A percentile compares a stretch with the other conserved stretches of the same genome.
phyloP scores from a whole-genome alignment of 1,140 invertebrate species.

The Hydropsyche tenuis region DNA sequence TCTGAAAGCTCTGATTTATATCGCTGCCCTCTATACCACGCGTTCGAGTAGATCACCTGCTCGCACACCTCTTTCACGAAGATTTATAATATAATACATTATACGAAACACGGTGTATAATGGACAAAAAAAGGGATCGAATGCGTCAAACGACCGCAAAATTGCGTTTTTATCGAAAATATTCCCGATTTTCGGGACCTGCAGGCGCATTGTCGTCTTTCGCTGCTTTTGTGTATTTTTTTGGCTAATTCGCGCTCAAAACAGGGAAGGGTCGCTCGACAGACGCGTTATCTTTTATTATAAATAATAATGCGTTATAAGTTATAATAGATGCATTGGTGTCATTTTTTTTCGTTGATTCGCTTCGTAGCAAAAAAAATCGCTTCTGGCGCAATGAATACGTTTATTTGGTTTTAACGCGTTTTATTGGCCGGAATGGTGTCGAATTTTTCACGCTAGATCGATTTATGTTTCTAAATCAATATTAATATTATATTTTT shows the following conservation, averaged over 20 bases:
- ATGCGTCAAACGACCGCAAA: conserved; percentile 20
- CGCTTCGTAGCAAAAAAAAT: background rate
- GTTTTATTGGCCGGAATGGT: conserved; percentile 44
- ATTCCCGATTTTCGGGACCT: background rate
- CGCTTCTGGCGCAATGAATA: background rate
- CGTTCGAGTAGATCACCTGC: background rate
- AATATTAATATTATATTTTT: background rate
- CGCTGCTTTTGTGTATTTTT: background rate
- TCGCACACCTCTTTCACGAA: background rate
- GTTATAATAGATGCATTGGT: background rate
- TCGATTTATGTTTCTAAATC: background rate
- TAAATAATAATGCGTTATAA: too few relatives aligned
- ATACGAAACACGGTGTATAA: background rate
- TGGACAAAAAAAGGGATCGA: background rate
- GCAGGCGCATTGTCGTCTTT: background rate
- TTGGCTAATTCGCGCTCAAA: background rate
- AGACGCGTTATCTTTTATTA: too few relatives aligned
- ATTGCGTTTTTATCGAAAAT: conserved; percentile 33
- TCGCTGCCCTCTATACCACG: too few relatives aligned
- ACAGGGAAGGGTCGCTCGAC: too few relatives aligned
- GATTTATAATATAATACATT: background rate
- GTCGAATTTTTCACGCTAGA: background rate
- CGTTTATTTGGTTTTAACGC: conserved; percentile 45
- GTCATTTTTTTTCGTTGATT: background rate
- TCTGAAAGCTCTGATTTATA: too few relatives aligned